Base-by-base conservation (phyloP, 2,797 vertebrate species). In the Acrossocheilus wenchowensis region DNA sequence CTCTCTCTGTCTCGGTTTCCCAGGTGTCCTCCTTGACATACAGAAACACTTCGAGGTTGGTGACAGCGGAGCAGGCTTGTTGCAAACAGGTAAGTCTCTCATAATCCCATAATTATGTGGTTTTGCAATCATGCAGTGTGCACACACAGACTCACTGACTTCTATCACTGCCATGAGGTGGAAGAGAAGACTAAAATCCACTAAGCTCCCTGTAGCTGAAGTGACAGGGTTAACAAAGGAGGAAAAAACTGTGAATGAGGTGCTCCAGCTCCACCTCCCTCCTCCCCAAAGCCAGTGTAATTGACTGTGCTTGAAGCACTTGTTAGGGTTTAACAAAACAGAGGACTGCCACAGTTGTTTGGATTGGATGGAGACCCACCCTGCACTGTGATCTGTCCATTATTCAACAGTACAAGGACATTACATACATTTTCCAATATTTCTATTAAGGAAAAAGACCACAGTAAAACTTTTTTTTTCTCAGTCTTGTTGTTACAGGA, bases 21-120 rank as follows among this genome's bases (percentile, higher is more conserved):
- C 92, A 99, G 98, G 98, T 9, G 98, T 99, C 83, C 92, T 98
- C 86, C 93, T 96, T 0, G 98, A 99, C 92, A 99, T 99, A 93
- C 97, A 99, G 95, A 95, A 95, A 90, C 96, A 99, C 91, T 99
- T 97, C 60, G 91, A 90, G 0, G 96, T 98, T 77, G 94, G 95
- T 41, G 98, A 99, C 95, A 97, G 97, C 0, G 93, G 95, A 4
- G 96, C 96, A 4, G 98, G 98, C 91, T 92, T 99, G 93, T 88
- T 99, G 88, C 97, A 98, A 93, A 99, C 98, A 96, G 98, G 98
- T 99, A 93, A 95, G 95, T 91, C 84, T 86, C 34, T 82, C 73
- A 43, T 91, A 92, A 92, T 90, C 89, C 89, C 39, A 14, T 92
- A 92, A 93, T 93, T 88, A 79, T 78, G 78, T 36, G 34, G 82